phyloP scores from a whole-genome alignment of 1,140 invertebrate genomes.

The Ceratina australensis region DNA sequence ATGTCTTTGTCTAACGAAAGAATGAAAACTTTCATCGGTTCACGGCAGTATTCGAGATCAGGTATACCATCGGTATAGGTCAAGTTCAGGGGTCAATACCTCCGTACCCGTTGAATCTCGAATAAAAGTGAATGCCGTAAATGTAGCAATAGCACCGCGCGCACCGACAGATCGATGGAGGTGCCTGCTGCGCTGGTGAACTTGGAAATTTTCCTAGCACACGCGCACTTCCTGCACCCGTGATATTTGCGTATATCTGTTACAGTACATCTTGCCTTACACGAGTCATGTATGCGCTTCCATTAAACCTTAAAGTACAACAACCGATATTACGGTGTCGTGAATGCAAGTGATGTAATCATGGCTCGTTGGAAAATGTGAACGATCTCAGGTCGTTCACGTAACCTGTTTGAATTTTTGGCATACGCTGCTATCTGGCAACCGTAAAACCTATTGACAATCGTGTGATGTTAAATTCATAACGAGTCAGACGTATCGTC shows the following conservation, averaged over 20 bases:
- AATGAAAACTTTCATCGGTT: not conserved
- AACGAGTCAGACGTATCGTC: too few species aligned
- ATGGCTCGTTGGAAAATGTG: not conserved
- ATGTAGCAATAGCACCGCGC: conserved; percentile 50
- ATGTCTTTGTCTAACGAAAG: not conserved
- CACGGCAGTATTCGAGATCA: not conserved
- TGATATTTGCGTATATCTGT: conserved; percentile 35
- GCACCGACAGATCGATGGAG: conserved; percentile 63
- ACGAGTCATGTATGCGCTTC: not conserved
- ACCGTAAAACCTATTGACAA: too few species aligned
- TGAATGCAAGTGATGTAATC: not conserved
- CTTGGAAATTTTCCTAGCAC: conserved; percentile 66
- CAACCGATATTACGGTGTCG: not conserved
- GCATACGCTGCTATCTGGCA: too few species aligned
- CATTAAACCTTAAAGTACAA: conserved; percentile 19
- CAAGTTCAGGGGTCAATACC: conserved; percentile 65
- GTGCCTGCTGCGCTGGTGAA: conserved; percentile 61
- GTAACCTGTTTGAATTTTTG: not conserved
- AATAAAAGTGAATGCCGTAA: conserved; percentile 64
- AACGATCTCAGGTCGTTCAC: not conserved
- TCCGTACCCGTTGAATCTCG: conserved; percentile 48
- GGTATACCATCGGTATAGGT: conserved; percentile 50
- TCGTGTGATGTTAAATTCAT: too few species aligned
- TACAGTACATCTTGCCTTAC: not conserved
- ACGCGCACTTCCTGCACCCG: conserved; percentile 60